A percentile compares a stretch with the other conserved stretches of the same genome.
These are phyloP conservation scores for Luperina nickerlii DNA, from an alignment of 2,888 invertebrate genomes.

Conservation along the genomic window DNA sequence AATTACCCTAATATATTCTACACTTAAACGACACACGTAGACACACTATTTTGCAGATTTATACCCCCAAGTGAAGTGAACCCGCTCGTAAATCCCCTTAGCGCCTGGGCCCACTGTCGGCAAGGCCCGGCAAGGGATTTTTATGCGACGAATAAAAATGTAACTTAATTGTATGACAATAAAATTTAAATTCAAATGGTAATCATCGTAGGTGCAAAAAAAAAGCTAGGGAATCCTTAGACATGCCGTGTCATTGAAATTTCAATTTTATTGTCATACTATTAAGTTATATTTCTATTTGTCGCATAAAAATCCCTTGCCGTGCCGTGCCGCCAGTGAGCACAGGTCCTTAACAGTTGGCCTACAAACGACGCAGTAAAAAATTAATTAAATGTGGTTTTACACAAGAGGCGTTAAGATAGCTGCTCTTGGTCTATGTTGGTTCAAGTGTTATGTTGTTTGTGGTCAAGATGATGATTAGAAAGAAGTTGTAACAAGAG, in stretches of 20 bases:
- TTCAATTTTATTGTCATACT: background rate
- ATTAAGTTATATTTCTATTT: background rate
- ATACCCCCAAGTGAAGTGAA: constrained; percentile 49
- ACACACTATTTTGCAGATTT: constrained; percentile 57
- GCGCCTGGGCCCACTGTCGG: background rate
- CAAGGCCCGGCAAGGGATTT: background rate
- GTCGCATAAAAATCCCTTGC: background rate
- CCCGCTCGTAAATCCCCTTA: constrained; percentile 58
- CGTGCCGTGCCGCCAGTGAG: background rate
- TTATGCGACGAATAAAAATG: background rate
- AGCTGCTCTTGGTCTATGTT: constrained; percentile 19
- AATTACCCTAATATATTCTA: constrained; percentile 53
- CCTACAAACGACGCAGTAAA: constrained; percentile 59
- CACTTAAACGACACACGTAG: constrained; percentile 38
- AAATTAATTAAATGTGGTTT: constrained; percentile 62
- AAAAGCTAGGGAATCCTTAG: background rate
- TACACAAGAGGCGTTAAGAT: constrained; percentile 35
- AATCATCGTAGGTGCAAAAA: background rate
- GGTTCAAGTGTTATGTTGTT: background rate
- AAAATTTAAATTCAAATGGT: background rate
- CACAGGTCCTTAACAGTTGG: constrained; percentile 35
- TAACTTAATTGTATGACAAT: background rate
- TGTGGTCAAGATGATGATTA: background rate
- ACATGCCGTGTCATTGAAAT: background rate
- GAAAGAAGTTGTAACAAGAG: constrained; percentile 6